Evolutionary conservation across 1,140 invertebrate genomes (phyloP).

Genomic region (Brachionus rotundiformis): DNA sequence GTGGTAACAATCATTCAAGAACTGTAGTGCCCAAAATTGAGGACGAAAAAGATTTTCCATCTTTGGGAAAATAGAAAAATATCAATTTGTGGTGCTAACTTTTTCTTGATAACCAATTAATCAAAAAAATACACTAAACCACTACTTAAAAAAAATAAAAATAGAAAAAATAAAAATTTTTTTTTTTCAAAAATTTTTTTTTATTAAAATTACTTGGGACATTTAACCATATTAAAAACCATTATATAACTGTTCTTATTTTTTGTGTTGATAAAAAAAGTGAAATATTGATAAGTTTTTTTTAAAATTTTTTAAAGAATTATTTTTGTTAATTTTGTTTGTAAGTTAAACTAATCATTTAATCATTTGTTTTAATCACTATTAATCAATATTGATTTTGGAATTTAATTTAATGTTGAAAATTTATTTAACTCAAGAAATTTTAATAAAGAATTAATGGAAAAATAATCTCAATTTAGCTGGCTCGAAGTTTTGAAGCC

Average conservation of each 20-base stretch:
- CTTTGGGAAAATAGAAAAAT: constrained; percentile 45
- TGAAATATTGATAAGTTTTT: background rate
- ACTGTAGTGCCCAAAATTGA: constrained; percentile 37
- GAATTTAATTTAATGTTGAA: background rate
- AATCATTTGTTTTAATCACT: background rate
- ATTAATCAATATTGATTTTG: background rate
- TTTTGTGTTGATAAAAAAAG: background rate
- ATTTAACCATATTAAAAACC: background rate
- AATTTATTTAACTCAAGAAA: background rate
- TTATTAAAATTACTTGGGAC: constrained; percentile 12
- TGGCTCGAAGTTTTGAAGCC: background rate
- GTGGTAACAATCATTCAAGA: constrained; percentile 25
- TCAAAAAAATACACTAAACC: constrained; percentile 18
- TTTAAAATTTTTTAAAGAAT: background rate
- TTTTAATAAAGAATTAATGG: constrained; percentile 7
- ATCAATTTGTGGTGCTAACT: constrained; percentile 3
- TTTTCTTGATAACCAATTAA: constrained; percentile 29
- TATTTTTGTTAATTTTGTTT: constrained; percentile 10
- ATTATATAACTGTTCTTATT: background rate
- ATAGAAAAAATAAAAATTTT: constrained; percentile 21
- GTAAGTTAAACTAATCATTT: constrained; percentile 1
- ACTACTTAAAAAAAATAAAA: constrained; percentile 43
- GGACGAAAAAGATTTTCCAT: constrained; percentile 51
- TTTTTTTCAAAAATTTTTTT: constrained; percentile 10
- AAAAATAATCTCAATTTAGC: background rate